A percentile compares a stretch with the other conserved stretches of the same genome.
Evolutionary conservation across 1,140 invertebrate genomes (phyloP).

Genomic region (Micrasema minimum): DNA sequence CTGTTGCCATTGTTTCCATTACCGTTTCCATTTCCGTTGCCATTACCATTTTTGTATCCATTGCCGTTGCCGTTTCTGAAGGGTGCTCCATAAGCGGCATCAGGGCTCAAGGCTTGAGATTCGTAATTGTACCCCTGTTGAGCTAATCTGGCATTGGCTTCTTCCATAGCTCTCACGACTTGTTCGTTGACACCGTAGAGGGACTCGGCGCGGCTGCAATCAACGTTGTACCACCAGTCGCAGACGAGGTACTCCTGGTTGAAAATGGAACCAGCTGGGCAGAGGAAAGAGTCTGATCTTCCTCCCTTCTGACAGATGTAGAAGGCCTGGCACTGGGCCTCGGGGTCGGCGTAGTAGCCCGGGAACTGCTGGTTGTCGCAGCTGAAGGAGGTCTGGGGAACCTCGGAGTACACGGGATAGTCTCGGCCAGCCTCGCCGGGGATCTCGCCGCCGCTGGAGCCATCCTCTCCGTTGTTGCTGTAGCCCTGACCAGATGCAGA

Average conservation of each 20-base stretch:
- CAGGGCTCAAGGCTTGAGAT: conserved; percentile 17
- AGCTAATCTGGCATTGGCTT: conserved; percentile 47
- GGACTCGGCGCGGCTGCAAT: conserved; percentile 59
- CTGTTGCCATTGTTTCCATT: conserved; percentile 38
- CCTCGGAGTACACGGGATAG: conserved; percentile 70
- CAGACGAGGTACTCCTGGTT: conserved; percentile 68
- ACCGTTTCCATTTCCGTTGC: conserved; percentile 36
- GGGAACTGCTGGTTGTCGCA: conserved; percentile 64
- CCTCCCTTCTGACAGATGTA: conserved; percentile 67
- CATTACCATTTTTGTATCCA: conserved; percentile 40
- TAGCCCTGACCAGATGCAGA: conserved; percentile 2
- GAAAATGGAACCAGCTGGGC: conserved; percentile 72
- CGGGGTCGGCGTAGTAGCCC: conserved; percentile 68
- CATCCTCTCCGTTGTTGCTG: conserved; percentile 17
- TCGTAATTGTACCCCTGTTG: conserved; percentile 44
- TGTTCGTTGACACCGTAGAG: conserved; percentile 49
- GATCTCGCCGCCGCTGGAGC: conserved; percentile 39
- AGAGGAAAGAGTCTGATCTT: conserved; percentile 66
- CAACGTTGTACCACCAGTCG: conserved; percentile 70
- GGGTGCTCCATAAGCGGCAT: conserved; percentile 18
- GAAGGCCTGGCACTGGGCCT: conserved; percentile 66
- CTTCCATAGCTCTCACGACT: conserved; percentile 49
- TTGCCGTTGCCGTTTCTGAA: conserved; percentile 22
- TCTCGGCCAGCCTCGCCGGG: conserved; percentile 63
- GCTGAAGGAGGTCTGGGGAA: conserved; percentile 70